Percentiles rank a stretch among this genome's conserved stretches.
Evolutionary conservation across 2,113 vertebrate species (phyloP).

Genomic region (Barbus barbus): DNA sequence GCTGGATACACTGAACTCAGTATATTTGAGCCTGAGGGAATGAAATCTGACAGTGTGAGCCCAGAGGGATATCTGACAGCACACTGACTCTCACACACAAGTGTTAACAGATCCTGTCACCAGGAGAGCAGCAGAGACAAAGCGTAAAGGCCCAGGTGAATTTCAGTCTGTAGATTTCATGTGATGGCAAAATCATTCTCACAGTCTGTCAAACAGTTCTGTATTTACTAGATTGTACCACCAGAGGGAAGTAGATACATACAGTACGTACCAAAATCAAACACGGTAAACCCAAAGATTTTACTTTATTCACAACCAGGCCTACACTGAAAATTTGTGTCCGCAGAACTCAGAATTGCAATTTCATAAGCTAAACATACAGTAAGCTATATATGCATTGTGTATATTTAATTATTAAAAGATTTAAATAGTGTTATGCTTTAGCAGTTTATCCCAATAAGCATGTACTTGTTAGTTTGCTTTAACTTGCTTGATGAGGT

Average conservation of each 20-base stretch:
- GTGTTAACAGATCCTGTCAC: conserved; percentile 26
- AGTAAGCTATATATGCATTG: background rate
- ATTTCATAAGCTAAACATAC: background rate
- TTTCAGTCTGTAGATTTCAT: background rate
- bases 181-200: background rate
- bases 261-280: background rate
- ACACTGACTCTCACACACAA: conserved; percentile 12
- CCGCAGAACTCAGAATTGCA: background rate
- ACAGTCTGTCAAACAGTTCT: background rate
- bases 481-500: background rate
- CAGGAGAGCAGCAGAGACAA: conserved; percentile 10
- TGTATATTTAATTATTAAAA: background rate
- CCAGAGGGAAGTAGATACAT: conserved; percentile 10
- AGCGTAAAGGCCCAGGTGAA: background rate
- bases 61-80: conserved; percentile 18
- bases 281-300: background rate
- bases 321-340: background rate
- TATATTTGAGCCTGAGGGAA: conserved; percentile 32
- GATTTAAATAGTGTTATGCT: background rate
- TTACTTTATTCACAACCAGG: background rate
- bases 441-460: background rate
- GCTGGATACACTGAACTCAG: conserved; percentile 11
- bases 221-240: conserved; percentile 4
- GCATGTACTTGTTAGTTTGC: background rate
- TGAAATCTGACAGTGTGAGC: conserved; percentile 27